These are phyloP conservation scores for Caenorhabditis inopinata DNA, from an alignment of 1,140 invertebrate genomes.

Conservation along the genomic window DNA sequence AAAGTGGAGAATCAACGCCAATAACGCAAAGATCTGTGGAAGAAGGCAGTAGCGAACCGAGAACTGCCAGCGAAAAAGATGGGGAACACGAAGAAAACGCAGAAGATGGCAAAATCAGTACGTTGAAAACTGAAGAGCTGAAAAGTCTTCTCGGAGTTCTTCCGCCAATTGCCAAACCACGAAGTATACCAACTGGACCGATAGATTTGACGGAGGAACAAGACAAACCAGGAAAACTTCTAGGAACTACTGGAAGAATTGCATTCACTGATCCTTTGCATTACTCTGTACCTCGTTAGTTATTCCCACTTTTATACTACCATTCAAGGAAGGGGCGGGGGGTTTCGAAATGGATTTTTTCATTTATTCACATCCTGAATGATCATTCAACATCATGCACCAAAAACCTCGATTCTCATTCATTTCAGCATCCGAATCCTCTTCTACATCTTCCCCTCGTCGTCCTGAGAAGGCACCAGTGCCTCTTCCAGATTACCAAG, in stretches of 20 bases:
- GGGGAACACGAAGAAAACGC: too few species aligned
- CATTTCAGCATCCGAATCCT: slow-evolving; percentile 36
- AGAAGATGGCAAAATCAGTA: neutral
- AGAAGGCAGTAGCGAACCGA: too few species aligned
- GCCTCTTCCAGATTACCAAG: slow-evolving; percentile 1
- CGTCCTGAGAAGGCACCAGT: slow-evolving; percentile 26
- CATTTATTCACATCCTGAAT: too few species aligned
- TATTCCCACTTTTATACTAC: too few species aligned
- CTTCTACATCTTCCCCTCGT: slow-evolving; percentile 34
- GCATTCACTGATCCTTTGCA: neutral
- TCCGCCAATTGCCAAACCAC: slow-evolving; percentile 42
- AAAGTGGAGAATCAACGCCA: slow-evolving; percentile 1
- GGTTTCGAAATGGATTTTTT: too few species aligned
- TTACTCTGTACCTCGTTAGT: slow-evolving; percentile 27
- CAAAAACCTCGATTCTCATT: too few species aligned
- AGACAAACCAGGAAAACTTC: neutral
- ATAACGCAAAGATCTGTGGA: neutral
- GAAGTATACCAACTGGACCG: neutral
- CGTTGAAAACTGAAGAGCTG: neutral
- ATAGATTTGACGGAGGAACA: neutral
- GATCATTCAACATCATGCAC: too few species aligned
- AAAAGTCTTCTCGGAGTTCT: neutral
- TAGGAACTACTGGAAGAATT: neutral
- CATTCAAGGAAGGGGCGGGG: too few species aligned
- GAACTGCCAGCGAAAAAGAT: too few species aligned